Evolutionary conservation across 2,797 vertebrate genomes (phyloP).

Genomic region (Acrossocheilus fasciatus): DNA sequence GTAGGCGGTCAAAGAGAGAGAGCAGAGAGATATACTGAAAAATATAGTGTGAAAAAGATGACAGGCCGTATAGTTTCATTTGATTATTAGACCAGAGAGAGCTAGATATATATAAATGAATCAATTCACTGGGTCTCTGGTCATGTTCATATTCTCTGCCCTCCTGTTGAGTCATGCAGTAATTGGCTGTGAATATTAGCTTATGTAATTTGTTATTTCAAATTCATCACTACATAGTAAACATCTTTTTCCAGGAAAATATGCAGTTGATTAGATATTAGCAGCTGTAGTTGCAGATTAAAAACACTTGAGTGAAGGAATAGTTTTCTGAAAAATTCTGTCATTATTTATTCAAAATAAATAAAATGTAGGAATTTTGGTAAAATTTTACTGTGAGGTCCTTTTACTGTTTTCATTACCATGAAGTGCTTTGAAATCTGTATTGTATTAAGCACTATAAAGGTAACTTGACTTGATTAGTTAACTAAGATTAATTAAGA

Average conservation of each 20-base stretch:
- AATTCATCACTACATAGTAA: constrained; percentile 1
- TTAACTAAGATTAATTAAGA: not conserved
- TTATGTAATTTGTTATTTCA: constrained; percentile 30
- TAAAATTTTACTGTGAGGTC: not conserved
- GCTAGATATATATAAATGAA: constrained; percentile 9
- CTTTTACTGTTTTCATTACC: not conserved
- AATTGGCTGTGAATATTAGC: constrained; percentile 12
- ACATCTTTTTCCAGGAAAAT: constrained; percentile 17
- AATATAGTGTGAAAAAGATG: not conserved
- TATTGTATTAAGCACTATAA: not conserved
- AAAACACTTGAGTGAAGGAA: not conserved
- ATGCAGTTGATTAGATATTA: not conserved
- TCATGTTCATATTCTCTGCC: constrained; percentile 6
- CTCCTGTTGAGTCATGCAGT: constrained; percentile 29
- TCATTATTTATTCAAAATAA: not conserved
- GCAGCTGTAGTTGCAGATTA: not conserved
- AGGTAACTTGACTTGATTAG: not conserved
- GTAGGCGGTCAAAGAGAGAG: not conserved
- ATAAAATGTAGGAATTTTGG: not conserved
- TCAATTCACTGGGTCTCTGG: not conserved
- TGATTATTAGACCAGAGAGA: not conserved
- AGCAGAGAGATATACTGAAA: not conserved
- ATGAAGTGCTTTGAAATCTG: not conserved
- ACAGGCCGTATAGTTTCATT: not conserved
- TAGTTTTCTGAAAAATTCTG: not conserved